Conservation (phyloP, 2,797 vertebrate genomes). For the Bradypodion ventrale region DNA sequence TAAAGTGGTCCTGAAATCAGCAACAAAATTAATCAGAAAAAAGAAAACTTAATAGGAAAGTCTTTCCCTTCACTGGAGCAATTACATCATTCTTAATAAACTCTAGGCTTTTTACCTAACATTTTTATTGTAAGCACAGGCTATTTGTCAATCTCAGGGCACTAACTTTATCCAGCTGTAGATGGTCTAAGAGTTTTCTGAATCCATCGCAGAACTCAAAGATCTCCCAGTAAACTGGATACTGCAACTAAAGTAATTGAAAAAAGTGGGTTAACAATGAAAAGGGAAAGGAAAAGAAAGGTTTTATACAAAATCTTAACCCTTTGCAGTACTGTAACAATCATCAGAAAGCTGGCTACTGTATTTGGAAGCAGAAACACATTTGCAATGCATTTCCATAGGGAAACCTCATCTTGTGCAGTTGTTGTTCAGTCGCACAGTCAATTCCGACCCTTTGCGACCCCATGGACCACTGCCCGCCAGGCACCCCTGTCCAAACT, state of each 20-base stretch:
- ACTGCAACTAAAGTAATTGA: constrained; percentile 85
- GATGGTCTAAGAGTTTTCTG: constrained; percentile 94
- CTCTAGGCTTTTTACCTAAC: constrained; percentile 28
- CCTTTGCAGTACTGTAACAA: not conserved
- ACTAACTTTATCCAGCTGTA: constrained; percentile 96
- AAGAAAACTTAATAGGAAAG: not conserved
- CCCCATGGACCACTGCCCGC: too few species aligned
- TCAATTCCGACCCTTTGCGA: too few species aligned
- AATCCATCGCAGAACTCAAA: constrained; percentile 98
- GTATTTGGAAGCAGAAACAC: not conserved
- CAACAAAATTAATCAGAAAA: not conserved
- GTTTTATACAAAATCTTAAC: not conserved
- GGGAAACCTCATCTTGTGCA: not conserved
- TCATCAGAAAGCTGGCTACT: not conserved
- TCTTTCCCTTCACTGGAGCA: not conserved
- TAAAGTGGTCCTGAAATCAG: not conserved
- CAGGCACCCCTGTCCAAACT: too few species aligned
- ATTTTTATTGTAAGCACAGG: not conserved
- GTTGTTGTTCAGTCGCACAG: too few species aligned
- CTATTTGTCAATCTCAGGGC: not conserved
- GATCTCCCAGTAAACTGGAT: constrained; percentile 97
- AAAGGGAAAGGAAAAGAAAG: not conserved
- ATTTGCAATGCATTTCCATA: not conserved
- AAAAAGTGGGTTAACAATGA: constrained; percentile 27
- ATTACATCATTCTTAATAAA: constrained; percentile 25